A percentile compares a stretch with the other conserved stretches of the same genome.
These are phyloP conservation scores for Lottia gigantea DNA, from an alignment of 2,888 invertebrate species.

Conservation along the genomic window DNA sequence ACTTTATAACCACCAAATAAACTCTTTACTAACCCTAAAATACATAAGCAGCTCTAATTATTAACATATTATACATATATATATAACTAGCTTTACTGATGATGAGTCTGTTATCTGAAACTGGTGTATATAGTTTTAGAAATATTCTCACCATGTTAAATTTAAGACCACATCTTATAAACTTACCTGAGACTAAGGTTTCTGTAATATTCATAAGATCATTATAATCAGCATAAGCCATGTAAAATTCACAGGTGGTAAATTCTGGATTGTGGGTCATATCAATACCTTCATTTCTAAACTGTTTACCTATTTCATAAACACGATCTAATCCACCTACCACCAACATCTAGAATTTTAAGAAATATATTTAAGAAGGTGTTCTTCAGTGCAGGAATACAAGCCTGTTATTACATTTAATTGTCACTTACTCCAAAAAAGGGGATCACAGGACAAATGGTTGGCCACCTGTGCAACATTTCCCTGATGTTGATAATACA, in stretches of 20 bases:
- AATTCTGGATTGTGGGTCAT: constrained; percentile 99
- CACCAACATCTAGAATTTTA: constrained; percentile 81
- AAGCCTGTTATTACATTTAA: too few species aligned
- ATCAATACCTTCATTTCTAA: constrained; percentile 99
- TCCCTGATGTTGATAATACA: too few species aligned
- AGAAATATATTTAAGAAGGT: background rate
- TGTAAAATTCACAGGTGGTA: constrained; percentile 99
- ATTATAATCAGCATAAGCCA: constrained; percentile 99
- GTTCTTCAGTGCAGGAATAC: too few species aligned
- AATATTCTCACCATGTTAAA: background rate
- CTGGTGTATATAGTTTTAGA: too few species aligned
- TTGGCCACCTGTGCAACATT: too few species aligned
- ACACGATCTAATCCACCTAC: constrained; percentile 97
- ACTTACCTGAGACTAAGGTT: constrained; percentile 81
- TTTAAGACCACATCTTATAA: background rate
- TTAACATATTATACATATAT: constrained; percentile 16
- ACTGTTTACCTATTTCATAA: constrained; percentile 83
- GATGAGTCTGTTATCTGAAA: too few species aligned
- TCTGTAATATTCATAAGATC: constrained; percentile 95
- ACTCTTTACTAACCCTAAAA: constrained; percentile 85
- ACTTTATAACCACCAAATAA: constrained; percentile 92
- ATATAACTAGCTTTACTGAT: background rate
- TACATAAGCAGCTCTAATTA: too few species aligned
- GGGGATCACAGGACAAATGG: too few species aligned
- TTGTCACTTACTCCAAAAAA: too few species aligned